These are phyloP conservation scores for Dinomys branickii DNA, from an alignment of 2,113 vertebrate genomes.

Conservation along the genomic window DNA sequence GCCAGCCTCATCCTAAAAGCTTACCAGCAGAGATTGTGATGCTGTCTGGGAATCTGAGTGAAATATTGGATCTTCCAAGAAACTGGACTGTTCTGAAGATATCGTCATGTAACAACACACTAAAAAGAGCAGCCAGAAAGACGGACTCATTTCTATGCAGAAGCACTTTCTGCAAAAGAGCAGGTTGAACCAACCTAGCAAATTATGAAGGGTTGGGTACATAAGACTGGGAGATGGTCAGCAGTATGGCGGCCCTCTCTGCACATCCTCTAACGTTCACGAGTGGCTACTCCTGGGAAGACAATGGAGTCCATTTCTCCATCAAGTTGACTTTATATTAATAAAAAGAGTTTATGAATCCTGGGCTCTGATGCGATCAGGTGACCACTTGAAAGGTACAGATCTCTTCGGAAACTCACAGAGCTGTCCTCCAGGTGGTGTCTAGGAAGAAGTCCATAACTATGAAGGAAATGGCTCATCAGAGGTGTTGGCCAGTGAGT, in stretches of 20 bases:
- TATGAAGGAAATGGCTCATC: fast-evolving
- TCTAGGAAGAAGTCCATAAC: neutral
- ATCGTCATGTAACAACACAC: too few relatives aligned
- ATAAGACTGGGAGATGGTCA: neutral
- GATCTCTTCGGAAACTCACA: neutral
- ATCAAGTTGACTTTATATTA: neutral
- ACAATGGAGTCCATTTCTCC: too few relatives aligned
- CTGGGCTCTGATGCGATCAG: neutral
- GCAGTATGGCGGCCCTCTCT: neutral
- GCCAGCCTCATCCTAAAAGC: neutral
- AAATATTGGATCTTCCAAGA: too few relatives aligned
- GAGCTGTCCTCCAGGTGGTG: neutral
- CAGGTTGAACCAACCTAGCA: neutral
- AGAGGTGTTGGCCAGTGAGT: fast-evolving
- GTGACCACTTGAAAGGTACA: neutral
- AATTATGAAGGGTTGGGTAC: too few relatives aligned
- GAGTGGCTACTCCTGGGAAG: neutral
- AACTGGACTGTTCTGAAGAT: neutral
- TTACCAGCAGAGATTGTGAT: neutral
- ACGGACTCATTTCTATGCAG: neutral
- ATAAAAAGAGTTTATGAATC: neutral
- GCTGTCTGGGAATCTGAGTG: neutral
- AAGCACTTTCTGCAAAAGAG: too few relatives aligned
- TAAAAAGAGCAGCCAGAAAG: neutral
- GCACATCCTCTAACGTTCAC: neutral